Conservation (phyloP, 2,888 invertebrate genomes). For the Xestobium rufovillosum region DNA sequence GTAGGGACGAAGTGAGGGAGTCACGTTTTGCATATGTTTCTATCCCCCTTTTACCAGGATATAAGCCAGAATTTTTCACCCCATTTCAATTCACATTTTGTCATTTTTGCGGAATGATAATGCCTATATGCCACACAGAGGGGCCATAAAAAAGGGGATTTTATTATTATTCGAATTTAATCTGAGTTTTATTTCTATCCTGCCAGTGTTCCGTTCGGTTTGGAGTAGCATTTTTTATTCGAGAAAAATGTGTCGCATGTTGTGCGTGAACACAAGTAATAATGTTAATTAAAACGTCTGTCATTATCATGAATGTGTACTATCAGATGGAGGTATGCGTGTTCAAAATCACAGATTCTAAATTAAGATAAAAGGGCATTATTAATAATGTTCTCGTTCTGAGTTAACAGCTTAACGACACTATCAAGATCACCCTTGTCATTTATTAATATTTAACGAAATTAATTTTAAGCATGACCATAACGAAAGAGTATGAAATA, state of each 20-base stretch:
- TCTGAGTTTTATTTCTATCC: constrained; percentile 25
- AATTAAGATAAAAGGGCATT: constrained; percentile 39
- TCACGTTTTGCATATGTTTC: constrained; percentile 4
- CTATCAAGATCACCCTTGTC: constrained; percentile 41
- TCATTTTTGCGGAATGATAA: constrained; percentile 38
- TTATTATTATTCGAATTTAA: constrained; percentile 28
- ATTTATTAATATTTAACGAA: constrained; percentile 43
- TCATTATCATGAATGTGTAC: too few relatives aligned
- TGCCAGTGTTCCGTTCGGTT: too few relatives aligned
- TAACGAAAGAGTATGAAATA: constrained; percentile 39
- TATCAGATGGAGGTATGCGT: constrained; percentile 29
- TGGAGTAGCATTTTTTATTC: too few relatives aligned
- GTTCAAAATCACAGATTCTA: constrained; percentile 39
- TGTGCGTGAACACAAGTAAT: too few relatives aligned
- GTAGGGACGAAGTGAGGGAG: too few relatives aligned
- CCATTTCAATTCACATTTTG: constrained; percentile 38
- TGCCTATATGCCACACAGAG: constrained; percentile 35
- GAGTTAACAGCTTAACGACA: constrained; percentile 39
- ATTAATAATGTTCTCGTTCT: constrained; percentile 41
- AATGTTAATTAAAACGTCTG: too few relatives aligned
- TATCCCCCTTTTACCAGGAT: constrained; percentile 23
- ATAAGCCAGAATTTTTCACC: constrained; percentile 36
- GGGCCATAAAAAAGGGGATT: constrained; percentile 38
- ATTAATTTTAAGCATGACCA: constrained; percentile 37
- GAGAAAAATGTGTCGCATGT: too few relatives aligned